phyloP scores from a whole-genome alignment of 2,797 vertebrate species.

The Syncerus caffer region DNA sequence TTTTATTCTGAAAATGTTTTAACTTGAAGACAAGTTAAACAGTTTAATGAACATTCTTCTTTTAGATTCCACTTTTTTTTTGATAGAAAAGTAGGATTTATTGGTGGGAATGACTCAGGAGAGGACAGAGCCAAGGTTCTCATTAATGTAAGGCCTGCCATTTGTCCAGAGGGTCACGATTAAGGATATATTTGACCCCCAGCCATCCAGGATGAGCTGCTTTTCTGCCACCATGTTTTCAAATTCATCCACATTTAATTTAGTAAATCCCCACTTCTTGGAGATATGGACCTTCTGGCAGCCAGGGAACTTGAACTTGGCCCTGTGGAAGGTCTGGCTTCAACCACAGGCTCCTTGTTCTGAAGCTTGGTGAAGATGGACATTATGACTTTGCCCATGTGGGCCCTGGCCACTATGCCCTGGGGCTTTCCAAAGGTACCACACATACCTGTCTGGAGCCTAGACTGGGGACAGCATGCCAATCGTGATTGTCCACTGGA shows the following conservation, averaged over 20 bases:
- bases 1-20: neutral
- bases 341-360: neutral
- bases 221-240: neutral
- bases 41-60: neutral
- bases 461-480: neutral
- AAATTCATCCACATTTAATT: neutral
- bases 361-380: neutral
- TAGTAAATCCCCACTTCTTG: neutral
- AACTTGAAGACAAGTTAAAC: neutral
- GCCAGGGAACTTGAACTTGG: neutral
- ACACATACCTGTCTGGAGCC: neutral
- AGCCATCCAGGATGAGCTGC: neutral
- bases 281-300: neutral
- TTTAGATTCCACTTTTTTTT: neutral
- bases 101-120: neutral
- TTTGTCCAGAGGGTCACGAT: neutral
- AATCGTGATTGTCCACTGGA: neutral
- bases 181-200: neutral
- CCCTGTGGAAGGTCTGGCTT: neutral
- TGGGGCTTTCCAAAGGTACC: neutral
- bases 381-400: neutral
- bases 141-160: neutral
- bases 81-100: neutral
- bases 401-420: neutral
- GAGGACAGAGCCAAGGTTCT: neutral